Percentiles rank a stretch among this genome's conserved stretches.
These are phyloP conservation scores for Aramus guarauna DNA, from an alignment of 2,113 vertebrate species.

Conservation along the genomic window DNA sequence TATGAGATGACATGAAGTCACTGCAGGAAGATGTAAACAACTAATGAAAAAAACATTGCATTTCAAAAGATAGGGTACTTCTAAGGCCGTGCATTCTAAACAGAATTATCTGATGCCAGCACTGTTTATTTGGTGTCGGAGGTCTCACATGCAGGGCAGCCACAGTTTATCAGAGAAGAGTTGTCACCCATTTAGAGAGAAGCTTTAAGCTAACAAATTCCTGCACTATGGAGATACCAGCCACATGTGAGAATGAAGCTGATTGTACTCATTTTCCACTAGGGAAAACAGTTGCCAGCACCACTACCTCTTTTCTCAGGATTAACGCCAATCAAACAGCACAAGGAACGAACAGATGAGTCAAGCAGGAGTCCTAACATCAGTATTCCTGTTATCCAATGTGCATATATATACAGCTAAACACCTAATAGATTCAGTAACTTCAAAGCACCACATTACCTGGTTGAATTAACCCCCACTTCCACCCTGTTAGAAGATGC, in stretches of 20 bases:
- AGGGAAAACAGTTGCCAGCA: background rate
- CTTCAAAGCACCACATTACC: conserved; percentile 1
- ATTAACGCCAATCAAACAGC: background rate
- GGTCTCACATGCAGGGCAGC: conserved; percentile 43
- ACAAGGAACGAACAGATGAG: background rate
- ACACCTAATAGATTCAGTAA: background rate
- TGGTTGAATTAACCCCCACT: background rate
- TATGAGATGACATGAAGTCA: background rate
- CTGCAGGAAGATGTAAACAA: conserved; percentile 34
- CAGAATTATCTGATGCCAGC: conserved; percentile 61
- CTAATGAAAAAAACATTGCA: conserved; percentile 29
- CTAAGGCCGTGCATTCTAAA: conserved; percentile 45
- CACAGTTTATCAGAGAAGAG: conserved; percentile 63
- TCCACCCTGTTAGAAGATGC: background rate
- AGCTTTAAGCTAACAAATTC: conserved; percentile 34
- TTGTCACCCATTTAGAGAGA: conserved; percentile 27
- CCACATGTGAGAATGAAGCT: conserved; percentile 1
- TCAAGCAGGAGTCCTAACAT: background rate
- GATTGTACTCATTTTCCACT: background rate
- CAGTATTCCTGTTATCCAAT: background rate
- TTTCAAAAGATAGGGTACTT: conserved; percentile 59
- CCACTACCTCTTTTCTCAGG: background rate
- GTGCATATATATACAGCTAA: background rate
- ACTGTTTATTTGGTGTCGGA: conserved; percentile 69
- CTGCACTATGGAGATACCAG: background rate